phyloP scores from a whole-genome alignment of 1,140 invertebrate genomes.

The Drosophila guanche region DNA sequence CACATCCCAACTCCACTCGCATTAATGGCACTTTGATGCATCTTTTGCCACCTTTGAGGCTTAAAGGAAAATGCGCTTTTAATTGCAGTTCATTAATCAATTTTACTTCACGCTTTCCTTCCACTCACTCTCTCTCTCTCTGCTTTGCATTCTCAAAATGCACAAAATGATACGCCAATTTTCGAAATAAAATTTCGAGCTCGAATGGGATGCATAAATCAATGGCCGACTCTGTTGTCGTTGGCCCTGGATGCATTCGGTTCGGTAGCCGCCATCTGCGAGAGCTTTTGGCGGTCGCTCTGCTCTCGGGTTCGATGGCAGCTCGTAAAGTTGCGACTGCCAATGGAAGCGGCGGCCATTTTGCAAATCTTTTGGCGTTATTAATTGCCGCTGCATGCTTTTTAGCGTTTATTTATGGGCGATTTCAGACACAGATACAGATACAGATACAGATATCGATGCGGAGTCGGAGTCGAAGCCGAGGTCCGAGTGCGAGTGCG shows the following conservation, averaged over 20 bases:
- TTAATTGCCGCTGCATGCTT: constrained; percentile 65
- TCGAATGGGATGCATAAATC: constrained; percentile 59
- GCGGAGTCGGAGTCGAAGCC: constrained; percentile 1
- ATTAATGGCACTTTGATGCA: constrained; percentile 20
- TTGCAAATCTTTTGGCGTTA: constrained; percentile 57
- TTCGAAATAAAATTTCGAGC: constrained; percentile 24
- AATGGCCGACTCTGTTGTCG: constrained; percentile 25
- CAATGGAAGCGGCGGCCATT: constrained; percentile 63
- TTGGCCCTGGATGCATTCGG: constrained; percentile 3
- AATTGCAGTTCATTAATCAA: constrained; percentile 74
- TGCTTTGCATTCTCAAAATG: constrained; percentile 20
- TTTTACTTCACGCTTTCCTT: constrained; percentile 11
- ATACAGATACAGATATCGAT: constrained; percentile 29
- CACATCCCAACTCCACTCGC: neutral
- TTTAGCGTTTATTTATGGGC: constrained; percentile 66
- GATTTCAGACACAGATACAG: constrained; percentile 36
- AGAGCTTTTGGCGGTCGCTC: neutral
- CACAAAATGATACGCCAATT: constrained; percentile 35
- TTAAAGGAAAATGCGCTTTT: constrained; percentile 66
- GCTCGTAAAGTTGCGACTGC: constrained; percentile 62
- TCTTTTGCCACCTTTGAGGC: constrained; percentile 38
- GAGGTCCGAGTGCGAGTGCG: constrained; percentile 24
- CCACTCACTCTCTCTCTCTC: neutral
- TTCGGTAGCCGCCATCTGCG: constrained; percentile 13
- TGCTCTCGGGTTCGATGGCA: neutral